A percentile compares a stretch with the other conserved stretches of the same genome.
These are phyloP conservation scores for Neodiprion virginianus DNA, from an alignment of 1,140 invertebrate species.

Conservation along the genomic window DNA sequence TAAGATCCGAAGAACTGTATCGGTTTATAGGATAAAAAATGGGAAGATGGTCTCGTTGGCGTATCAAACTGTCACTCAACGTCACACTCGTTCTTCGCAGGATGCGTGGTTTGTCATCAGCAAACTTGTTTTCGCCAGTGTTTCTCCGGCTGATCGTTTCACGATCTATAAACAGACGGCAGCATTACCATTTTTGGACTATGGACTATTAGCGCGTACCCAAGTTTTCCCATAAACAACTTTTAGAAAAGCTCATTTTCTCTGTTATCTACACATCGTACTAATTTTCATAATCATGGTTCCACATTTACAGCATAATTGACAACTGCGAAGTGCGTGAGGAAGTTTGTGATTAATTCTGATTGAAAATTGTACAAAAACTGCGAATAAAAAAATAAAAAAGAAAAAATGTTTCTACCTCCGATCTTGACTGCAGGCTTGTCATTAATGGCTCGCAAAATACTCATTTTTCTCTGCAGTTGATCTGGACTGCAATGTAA, in stretches of 20 bases:
- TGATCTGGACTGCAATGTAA: conserved; percentile 17
- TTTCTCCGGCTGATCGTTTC: background rate
- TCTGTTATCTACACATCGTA: too few species aligned
- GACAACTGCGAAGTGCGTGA: background rate
- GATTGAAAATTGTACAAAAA: background rate
- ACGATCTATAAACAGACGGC: background rate
- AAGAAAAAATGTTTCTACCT: background rate
- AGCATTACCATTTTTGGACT: background rate
- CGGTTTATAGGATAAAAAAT: background rate
- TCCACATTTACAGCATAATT: background rate
- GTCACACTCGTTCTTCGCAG: background rate
- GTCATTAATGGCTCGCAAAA: conserved; percentile 12
- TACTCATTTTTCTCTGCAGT: conserved; percentile 18
- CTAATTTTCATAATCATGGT: background rate
- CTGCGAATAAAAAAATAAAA: background rate
- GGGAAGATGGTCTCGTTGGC: background rate
- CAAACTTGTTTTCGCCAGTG: background rate
- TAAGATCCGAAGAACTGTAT: background rate
- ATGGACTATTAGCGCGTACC: background rate
- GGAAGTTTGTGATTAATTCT: background rate
- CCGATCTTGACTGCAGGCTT: background rate
- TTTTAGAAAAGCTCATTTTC: too few species aligned
- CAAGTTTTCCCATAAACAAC: too few species aligned
- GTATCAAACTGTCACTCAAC: background rate
- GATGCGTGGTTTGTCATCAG: background rate